Conservation (phyloP, 2,888 invertebrate genomes). For the Lasioglossum oenotherae region DNA sequence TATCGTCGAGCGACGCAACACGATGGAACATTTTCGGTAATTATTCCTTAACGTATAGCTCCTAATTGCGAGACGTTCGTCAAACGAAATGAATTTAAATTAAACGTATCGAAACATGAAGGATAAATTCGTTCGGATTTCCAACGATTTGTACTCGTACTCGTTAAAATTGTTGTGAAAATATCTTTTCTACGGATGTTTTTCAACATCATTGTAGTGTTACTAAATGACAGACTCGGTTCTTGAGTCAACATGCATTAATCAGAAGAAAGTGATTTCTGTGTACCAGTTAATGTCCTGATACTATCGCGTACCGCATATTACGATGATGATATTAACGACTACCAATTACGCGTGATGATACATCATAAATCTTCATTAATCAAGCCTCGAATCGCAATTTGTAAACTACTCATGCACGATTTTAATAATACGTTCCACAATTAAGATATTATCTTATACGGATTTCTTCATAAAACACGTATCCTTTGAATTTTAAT, state of each 20-base stretch:
- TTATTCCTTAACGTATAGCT: slow-evolving; percentile 26
- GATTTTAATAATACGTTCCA: not conserved
- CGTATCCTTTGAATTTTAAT: not conserved
- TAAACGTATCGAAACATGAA: not conserved
- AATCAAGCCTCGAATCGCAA: not conserved
- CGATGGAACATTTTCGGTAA: not conserved
- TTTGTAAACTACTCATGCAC: not conserved
- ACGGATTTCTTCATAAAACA: not conserved
- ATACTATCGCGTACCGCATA: not conserved
- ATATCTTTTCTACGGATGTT: not conserved
- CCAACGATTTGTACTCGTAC: not conserved
- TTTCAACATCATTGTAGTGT: not conserved
- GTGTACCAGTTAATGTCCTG: not conserved
- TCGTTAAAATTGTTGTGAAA: not conserved
- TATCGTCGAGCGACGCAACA: not conserved
- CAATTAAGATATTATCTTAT: not conserved
- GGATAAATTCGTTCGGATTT: slow-evolving; percentile 17
- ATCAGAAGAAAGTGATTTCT: not conserved
- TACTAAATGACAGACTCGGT: not conserved
- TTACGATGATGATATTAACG: slow-evolving; percentile 5
- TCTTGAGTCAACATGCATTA: not conserved
- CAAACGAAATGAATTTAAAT: slow-evolving; percentile 13
- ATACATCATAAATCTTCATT: not conserved
- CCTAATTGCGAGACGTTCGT: slow-evolving; percentile 14
- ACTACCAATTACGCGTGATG: not conserved